Evolutionary conservation across 2,888 invertebrate genomes (phyloP).

Genomic region (Hedychridium roseum): DNA sequence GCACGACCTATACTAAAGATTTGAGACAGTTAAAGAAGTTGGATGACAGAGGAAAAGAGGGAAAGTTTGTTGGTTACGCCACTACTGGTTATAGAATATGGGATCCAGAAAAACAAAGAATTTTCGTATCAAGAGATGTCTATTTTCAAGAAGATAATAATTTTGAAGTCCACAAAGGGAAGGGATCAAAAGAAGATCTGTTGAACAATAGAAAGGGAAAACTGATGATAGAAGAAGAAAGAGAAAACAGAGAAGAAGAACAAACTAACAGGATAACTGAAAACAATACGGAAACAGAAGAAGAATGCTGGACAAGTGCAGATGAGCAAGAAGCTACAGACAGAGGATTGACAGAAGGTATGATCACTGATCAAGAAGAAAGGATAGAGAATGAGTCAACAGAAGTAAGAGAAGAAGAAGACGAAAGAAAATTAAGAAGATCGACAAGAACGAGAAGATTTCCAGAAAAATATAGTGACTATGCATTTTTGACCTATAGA

Average conservation of each 20-base stretch:
- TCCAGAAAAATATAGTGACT: neutral
- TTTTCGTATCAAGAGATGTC: neutral
- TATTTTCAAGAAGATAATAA: neutral
- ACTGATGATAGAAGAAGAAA: neutral
- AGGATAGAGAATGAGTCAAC: neutral
- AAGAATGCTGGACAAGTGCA: no score
- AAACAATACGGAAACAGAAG: neutral
- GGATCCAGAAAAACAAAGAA: neutral
- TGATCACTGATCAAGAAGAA: neutral
- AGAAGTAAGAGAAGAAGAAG: neutral
- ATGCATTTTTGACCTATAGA: neutral
- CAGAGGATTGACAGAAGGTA: no score
- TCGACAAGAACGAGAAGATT: neutral
- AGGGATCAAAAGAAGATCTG: neutral
- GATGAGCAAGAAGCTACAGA: no score
- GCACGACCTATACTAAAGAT: neutral
- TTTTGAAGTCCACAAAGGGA: neutral
- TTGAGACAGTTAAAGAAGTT: no score
- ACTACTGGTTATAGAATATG: neutral
- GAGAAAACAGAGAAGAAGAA: neutral
- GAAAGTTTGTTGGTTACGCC: neutral
- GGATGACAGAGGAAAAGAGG: neutral
- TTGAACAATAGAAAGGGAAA: neutral
- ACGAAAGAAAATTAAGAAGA: neutral
- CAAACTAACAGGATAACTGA: no score